Evolutionary conservation across 2,888 invertebrate genomes (phyloP).

Genomic region (Ochropleura leucogaster): DNA sequence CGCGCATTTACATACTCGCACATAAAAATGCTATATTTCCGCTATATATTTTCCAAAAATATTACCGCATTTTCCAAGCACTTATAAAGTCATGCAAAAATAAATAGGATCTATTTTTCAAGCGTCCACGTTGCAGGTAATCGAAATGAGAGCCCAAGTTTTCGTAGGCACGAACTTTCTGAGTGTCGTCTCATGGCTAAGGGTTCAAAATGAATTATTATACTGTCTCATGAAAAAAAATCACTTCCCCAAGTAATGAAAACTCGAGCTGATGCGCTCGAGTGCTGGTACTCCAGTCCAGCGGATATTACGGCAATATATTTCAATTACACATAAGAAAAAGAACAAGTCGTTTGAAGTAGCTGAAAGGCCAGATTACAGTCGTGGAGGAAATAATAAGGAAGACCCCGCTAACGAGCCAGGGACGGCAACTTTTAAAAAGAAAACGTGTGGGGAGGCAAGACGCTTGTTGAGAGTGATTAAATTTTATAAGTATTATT

Average conservation of each 20-base stretch:
- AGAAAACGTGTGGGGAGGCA: constrained; percentile 82
- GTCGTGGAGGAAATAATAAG: constrained; percentile 88
- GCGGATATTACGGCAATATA: constrained; percentile 90
- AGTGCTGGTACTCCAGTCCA: constrained; percentile 87
- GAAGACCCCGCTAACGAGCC: constrained; percentile 86
- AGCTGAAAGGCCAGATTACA: constrained; percentile 90
- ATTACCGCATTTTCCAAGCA: constrained; percentile 30
- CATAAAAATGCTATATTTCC: constrained; percentile 43
- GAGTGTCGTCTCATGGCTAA: constrained; percentile 77
- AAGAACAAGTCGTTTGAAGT: constrained; percentile 90
- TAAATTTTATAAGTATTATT: constrained; percentile 74
- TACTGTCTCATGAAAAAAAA: constrained; percentile 87
- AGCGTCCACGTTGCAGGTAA: constrained; percentile 57
- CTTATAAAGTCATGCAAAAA: constrained; percentile 17
- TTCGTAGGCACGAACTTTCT: constrained; percentile 78
- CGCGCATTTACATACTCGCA: constrained; percentile 62
- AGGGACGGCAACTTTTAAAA: constrained; percentile 83
- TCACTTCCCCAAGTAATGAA: constrained; percentile 89
- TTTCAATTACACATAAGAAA: constrained; percentile 91
- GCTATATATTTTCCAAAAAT: constrained; percentile 43
- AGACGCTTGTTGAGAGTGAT: constrained; percentile 77
- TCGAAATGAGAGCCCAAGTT: constrained; percentile 73
- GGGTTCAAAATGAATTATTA: constrained; percentile 89
- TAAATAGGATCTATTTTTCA: constrained; percentile 49
- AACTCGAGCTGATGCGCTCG: constrained; percentile 88